These are phyloP conservation scores for Epirrhoe tristata DNA, from an alignment of 2,888 invertebrate species.

Conservation along the genomic window DNA sequence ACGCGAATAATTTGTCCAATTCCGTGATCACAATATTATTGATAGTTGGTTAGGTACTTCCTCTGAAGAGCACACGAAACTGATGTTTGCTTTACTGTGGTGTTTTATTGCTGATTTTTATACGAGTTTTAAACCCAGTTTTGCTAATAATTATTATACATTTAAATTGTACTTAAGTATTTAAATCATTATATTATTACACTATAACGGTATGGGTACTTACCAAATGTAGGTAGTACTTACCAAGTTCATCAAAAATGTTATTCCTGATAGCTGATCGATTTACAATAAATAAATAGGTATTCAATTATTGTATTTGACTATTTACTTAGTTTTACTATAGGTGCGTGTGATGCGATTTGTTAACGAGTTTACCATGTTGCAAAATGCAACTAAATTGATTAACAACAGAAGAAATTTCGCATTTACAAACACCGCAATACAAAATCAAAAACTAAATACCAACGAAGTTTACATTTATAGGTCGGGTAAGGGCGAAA, in stretches of 20 bases:
- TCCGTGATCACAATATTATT: background rate
- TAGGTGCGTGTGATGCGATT: too few relatives aligned
- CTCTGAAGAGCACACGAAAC: background rate
- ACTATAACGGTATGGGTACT: too few relatives aligned
- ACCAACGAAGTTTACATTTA: slow-evolving; percentile 3
- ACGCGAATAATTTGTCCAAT: background rate
- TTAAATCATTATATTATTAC: too few relatives aligned
- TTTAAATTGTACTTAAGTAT: too few relatives aligned
- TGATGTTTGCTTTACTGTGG: background rate
- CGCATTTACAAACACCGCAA: background rate
- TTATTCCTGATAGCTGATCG: background rate
- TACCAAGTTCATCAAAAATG: background rate
- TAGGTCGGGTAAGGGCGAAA: slow-evolving; percentile 9
- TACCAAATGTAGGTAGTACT: background rate
- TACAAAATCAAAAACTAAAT: background rate
- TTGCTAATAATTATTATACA: background rate
- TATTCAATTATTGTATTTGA: too few relatives aligned
- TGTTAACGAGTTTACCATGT: too few relatives aligned
- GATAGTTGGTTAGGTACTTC: background rate
- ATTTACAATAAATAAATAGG: too few relatives aligned
- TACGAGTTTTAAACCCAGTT: background rate
- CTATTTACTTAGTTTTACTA: background rate
- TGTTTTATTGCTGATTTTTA: background rate
- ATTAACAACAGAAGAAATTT: too few relatives aligned
- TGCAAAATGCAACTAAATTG: too few relatives aligned